Evolutionary conservation across 2,888 invertebrate species (phyloP), one percentile per base, ranked within the genome.

Genomic region (Boloria selene): DNA sequence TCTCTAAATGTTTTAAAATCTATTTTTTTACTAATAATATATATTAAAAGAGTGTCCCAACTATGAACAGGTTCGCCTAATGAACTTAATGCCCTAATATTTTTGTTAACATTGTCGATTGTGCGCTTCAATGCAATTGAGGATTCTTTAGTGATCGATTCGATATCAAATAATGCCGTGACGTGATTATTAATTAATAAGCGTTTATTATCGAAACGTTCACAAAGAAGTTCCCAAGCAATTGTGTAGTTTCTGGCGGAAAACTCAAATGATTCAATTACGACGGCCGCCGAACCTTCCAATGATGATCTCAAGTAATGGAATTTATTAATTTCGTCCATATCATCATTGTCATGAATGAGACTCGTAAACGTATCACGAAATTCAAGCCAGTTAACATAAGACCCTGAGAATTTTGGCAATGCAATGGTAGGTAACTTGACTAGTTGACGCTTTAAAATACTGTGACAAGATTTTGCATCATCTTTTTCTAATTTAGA

Each of bases 21-120:
- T 50, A 76, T 52, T 65, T 75, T 77, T 7, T 53, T 65, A 17
- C 70, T 71, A 4, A 77, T 47, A 13, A 75, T 73, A 51, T 77
- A 67, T 60, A 78, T 75, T 0, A 77, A 42, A 5, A 75, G 62
- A 10, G 64, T 64, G n/a, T 59, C 59, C 64, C 22, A 22, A 22
- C 22, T 22, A 3, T 22, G 22, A 22, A 22, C 22, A 22, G 22
- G 22, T 3, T 22, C 22, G 3, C 22, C 22, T 22, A 22, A 22
- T 22, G 22, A 22, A 22, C 22, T 22, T 22, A 22, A 22, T 22
- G 22, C 22, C 22, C 22, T 22, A 22, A 22, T 22, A 22, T 22
- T 22, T 22, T 22, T 22, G 3, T 22, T 22, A 2, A 22, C 22
- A 22, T 22, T 22, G 22, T 22, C 22, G 3, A 22, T 22, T 22